Evolutionary conservation across 2,888 invertebrate genomes (phyloP), one percentile per base, ranked within the genome.

Genomic region (Cantharis flavilabris): DNA sequence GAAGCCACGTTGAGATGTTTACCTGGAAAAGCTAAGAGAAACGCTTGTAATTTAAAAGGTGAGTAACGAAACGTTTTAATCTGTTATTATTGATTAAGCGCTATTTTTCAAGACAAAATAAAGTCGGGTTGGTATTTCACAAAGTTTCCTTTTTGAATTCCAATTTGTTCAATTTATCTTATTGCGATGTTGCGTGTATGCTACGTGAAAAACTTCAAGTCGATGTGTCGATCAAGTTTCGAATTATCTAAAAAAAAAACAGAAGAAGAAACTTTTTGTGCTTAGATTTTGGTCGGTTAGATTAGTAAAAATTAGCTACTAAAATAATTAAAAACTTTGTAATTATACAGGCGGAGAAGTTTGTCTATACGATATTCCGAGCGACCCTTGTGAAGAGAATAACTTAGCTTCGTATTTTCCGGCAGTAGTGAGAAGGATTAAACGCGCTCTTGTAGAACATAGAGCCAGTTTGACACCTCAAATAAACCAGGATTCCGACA

Each of bases 371-470:
- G 94, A 97, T 85, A 91, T 97, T 65, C 91, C 92, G 0, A 90
- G 91, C 71, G 97, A 97, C 86, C 96, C 96, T 0, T 93, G 95
- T 83, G 96, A 97, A 86, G 92, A 92, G 72, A 92, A 92, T 82
- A 94, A 97, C 84, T 85, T 93, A 69, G 90, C 91, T 85, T 85
- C 87, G 70, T 88, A 87, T 73, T 91, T 91, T 10, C 89, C 89
- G 5, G 90, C 90, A 80, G 91, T 93, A 11, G 91, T 84, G n/a
- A 84, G 89, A 23, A 84, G 89, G 75, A 87, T 91, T 85, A 89
- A 90, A 82, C 85, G 89, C 26, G 86, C 89, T n/a, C 84, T 92
- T 77, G 88, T 89, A 62, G 87, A 89, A 72, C 91, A 91, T 84
- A 86, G 91, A 84, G 81, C 88, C 85, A 88, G 90, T 82, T 82